Percentiles rank a stretch among this genome's conserved stretches.
Evolutionary conservation across 1,140 invertebrate genomes (phyloP).

Genomic region (Riptortus pedestris): DNA sequence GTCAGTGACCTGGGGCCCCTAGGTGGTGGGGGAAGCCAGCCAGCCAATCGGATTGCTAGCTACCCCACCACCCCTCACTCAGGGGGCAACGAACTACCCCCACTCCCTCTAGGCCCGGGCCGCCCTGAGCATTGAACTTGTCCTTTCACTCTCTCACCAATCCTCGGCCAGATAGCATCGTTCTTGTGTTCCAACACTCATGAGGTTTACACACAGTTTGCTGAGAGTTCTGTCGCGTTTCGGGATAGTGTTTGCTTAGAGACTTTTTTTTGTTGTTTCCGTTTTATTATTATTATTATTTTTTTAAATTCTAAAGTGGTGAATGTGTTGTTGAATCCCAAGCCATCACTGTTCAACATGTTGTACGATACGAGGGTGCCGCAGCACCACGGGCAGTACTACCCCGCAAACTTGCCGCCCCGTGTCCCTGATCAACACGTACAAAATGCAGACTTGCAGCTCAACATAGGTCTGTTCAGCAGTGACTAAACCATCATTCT

Average conservation of each 20-base stretch:
- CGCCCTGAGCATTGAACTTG: conserved; percentile 29
- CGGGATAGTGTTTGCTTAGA: no score
- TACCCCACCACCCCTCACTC: conserved; percentile 17
- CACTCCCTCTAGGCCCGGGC: conserved; percentile 2
- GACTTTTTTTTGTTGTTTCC: no score
- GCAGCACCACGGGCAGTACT: conserved; percentile 21
- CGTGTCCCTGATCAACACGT: conserved; percentile 18
- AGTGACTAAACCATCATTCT: no score
- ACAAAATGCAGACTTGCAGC: conserved; percentile 23
- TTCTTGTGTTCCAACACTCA: no score
- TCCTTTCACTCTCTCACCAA: conserved; percentile 28
- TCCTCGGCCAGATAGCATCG: conserved; percentile 14
- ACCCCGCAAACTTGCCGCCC: conserved; percentile 21
- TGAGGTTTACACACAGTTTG: no score
- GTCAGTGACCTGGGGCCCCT: conserved; percentile 51
- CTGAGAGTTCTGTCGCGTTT: no score
- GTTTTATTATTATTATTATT: no score
- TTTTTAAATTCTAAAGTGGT: no score
- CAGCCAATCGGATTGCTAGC: conserved; percentile 34
- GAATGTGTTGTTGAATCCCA: not conserved
- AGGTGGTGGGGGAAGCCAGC: conserved; percentile 28
- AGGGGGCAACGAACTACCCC: conserved; percentile 12
- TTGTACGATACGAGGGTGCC: conserved; percentile 25
- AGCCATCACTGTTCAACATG: not conserved
- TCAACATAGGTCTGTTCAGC: conserved; percentile 23